Evolutionary conservation across 1,140 invertebrate species (phyloP).

Genomic region (Trichoplusia ni): DNA sequence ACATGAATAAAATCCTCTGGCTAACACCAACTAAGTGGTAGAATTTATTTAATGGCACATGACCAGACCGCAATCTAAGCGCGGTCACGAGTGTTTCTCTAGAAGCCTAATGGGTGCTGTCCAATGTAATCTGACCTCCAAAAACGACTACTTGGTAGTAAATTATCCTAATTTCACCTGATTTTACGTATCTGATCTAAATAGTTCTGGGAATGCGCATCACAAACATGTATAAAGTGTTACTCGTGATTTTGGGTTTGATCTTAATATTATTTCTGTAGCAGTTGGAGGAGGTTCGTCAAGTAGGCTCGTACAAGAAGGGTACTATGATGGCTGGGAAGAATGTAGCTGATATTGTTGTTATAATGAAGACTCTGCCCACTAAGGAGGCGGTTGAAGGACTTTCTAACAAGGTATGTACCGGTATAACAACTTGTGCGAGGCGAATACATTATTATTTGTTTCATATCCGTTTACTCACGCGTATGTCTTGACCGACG

Average conservation of each 20-base stretch:
- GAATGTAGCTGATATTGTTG: conserved; percentile 97
- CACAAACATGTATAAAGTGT: no score
- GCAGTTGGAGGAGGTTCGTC: conserved; percentile 97
- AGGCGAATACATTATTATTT: no score
- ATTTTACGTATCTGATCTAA: no score
- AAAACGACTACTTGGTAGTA: no score
- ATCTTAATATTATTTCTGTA: conserved; percentile 68
- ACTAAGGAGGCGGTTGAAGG: conserved; percentile 97
- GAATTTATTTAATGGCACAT: background rate
- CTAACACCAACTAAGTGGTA: background rate
- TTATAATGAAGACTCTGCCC: conserved; percentile 98
- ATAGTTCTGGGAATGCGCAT: no score
- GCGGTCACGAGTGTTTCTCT: background rate
- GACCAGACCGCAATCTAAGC: background rate
- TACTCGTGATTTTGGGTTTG: background rate
- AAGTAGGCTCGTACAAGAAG: conserved; percentile 99
- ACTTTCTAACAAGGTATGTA: conserved; percentile 91
- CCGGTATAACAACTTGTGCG: background rate
- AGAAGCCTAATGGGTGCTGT: no score
- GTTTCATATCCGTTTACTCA: no score
- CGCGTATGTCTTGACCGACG: no score
- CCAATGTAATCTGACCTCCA: no score
- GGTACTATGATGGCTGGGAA: conserved; percentile 98
- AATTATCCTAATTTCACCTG: no score
- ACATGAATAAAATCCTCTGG: background rate